Evolutionary conservation across 2,797 vertebrate genomes (phyloP), one percentile per base, ranked within the genome.

Genomic region (Mustela erminea): DNA sequence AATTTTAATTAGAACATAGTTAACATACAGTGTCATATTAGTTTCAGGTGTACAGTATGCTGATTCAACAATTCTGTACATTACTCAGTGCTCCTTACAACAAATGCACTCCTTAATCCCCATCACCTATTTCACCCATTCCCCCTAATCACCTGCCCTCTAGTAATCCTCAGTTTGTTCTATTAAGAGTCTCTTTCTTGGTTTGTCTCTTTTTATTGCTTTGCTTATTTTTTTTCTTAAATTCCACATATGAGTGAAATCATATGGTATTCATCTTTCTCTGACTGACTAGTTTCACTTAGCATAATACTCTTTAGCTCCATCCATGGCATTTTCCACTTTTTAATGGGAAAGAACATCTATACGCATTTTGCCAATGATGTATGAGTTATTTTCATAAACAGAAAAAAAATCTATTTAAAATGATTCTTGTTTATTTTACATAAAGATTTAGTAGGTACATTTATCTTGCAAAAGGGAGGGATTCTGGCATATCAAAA

Each of bases 361-460:
- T 82, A 93, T 18, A 5, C 41, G 32, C 14, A 74, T 66, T 56
- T 97, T 62, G 5, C 29, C n/a, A 54, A 6, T 92, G 13, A 72
- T 38, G 11, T 60, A 29, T 54, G n/a, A 95, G 27, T 87, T 88
- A 62, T 56, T 96, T 60, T 84, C n/a, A 82, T 32, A 81, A 85
- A 93, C 23, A 75, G 15, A 38, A 85, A n/a, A n/a, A 35, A 85
- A 46, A 27, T 92, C 15, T 3, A 41, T 87, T 95, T 82, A 54
- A 94, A 83, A 70, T 58, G 11, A 32, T 56, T 88, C 25, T 41
- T 83, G 13, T 46, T 88, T 82, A 58, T 84, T 92, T 92, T 92
- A 38, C 21, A 56, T 83, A 27, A 82, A 82, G 21, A 87, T 77
- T 90, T 38, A 32, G 20, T 58, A 83, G 5, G 35, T 70, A 35